These are phyloP conservation scores for Hypselothyrea guttata DNA, from an alignment of 2,888 invertebrate species.

Conservation along the genomic window DNA sequence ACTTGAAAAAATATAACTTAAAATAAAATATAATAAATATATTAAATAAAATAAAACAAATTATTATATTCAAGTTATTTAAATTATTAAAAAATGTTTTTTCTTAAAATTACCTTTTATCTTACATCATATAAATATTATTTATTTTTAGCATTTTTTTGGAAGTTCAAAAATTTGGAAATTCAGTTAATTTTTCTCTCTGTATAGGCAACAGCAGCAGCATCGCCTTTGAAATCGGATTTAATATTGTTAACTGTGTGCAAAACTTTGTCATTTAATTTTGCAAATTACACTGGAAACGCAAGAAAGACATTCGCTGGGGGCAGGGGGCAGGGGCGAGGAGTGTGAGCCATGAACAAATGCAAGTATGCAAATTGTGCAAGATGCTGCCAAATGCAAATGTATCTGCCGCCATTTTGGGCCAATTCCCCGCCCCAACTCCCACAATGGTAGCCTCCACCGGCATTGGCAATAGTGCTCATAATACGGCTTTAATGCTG, in stretches of 20 bases:
- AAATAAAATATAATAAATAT: too few relatives aligned
- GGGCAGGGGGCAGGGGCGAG: background rate
- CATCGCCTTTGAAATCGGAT: slow-evolving; percentile 71
- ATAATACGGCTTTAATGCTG: slow-evolving; percentile 70
- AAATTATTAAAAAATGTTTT: too few relatives aligned
- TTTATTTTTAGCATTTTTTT: too few relatives aligned
- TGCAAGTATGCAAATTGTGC: slow-evolving; percentile 57
- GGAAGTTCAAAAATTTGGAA: too few relatives aligned
- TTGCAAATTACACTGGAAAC: slow-evolving; percentile 57
- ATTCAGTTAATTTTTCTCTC: too few relatives aligned
- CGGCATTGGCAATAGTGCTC: slow-evolving; percentile 32
- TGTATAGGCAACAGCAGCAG: background rate
- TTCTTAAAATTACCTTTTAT: too few relatives aligned
- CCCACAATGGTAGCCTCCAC: background rate
- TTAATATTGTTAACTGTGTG: slow-evolving; percentile 77
- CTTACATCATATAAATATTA: too few relatives aligned
- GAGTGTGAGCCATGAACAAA: background rate
- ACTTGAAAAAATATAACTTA: too few relatives aligned
- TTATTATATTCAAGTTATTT: too few relatives aligned
- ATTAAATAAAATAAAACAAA: too few relatives aligned
- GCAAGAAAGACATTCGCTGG: background rate
- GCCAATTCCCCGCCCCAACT: background rate
- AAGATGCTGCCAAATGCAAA: slow-evolving; percentile 58
- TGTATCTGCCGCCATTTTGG: slow-evolving; percentile 42
- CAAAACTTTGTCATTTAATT: slow-evolving; percentile 76